Evolutionary conservation across 2,797 vertebrate species (phyloP).

Genomic region (Anisognathus igniventris): DNA sequence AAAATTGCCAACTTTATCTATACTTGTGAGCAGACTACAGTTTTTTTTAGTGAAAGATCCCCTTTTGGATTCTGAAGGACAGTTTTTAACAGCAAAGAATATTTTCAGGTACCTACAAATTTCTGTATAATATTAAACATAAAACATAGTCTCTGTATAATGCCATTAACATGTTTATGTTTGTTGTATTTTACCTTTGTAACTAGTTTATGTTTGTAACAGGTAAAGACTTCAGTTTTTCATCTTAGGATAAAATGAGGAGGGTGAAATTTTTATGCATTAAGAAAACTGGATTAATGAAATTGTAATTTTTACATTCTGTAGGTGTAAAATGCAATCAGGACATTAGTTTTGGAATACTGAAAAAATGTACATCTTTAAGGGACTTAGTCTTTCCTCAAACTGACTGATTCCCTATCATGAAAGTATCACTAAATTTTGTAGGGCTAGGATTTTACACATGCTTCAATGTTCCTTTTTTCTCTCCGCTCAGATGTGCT

Average conservation of each 20-base stretch:
- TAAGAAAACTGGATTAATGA: not conserved
- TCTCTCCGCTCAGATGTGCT: not conserved
- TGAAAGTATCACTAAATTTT: not conserved
- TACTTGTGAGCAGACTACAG: slow-evolving; percentile 76
- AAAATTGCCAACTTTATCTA: slow-evolving; percentile 72
- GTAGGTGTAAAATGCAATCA: not conserved
- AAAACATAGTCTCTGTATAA: not conserved
- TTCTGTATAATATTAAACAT: not conserved
- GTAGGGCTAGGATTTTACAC: not conserved
- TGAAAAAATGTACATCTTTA: not conserved
- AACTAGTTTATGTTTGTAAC: not conserved
- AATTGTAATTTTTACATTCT: not conserved
- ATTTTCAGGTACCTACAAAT: slow-evolving; percentile 78
- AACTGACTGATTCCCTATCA: not conserved
- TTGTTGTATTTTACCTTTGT: not conserved
- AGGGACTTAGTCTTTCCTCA: not conserved
- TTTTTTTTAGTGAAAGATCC: slow-evolving; percentile 79
- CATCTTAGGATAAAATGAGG: not conserved
- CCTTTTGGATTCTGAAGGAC: slow-evolving; percentile 69
- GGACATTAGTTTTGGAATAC: not conserved
- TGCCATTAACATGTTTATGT: not conserved
- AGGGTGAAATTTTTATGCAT: not conserved
- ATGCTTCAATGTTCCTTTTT: not conserved
- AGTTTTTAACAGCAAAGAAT: slow-evolving; percentile 62
- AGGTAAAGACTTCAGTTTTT: not conserved